Evolutionary conservation across 1,140 invertebrate genomes (phyloP).

Genomic region (Anagrus nilaparvatae): DNA sequence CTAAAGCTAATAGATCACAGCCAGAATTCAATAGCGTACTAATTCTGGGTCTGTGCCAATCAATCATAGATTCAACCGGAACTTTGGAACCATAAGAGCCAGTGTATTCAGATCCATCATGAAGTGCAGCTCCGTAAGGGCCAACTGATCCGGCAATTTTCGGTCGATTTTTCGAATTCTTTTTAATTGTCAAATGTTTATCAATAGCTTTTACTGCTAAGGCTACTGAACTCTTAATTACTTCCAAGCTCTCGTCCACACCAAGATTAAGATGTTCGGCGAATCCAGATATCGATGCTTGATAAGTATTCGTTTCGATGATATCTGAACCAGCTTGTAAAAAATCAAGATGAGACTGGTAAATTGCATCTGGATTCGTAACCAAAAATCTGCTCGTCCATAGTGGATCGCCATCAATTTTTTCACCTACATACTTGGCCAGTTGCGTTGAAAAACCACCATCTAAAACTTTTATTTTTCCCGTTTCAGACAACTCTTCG

Average conservation of each 20-base stretch:
- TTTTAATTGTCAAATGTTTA: slow-evolving; percentile 46
- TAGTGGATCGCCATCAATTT: slow-evolving; percentile 65
- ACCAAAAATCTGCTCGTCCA: slow-evolving; percentile 73
- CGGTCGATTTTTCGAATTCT: slow-evolving; percentile 36
- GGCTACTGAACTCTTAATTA: slow-evolving; percentile 63
- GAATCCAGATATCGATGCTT: slow-evolving; percentile 75
- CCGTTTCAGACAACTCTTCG: slow-evolving; percentile 15
- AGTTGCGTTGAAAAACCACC: slow-evolving; percentile 78
- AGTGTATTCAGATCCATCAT: slow-evolving; percentile 86
- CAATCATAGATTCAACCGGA: slow-evolving; percentile 53
- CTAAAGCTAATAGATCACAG: slow-evolving; percentile 75
- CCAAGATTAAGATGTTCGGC: slow-evolving; percentile 55
- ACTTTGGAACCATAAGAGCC: slow-evolving; percentile 71
- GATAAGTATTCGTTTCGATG: slow-evolving; percentile 81
- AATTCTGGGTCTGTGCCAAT: slow-evolving; percentile 76
- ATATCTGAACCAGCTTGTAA: slow-evolving; percentile 71
- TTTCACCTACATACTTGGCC: slow-evolving; percentile 56
- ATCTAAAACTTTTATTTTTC: slow-evolving; percentile 53
- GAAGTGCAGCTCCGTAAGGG: slow-evolving; percentile 79
- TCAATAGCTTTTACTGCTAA: slow-evolving; percentile 56
- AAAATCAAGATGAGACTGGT: slow-evolving; percentile 72
- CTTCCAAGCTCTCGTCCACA: slow-evolving; percentile 50
- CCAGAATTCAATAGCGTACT: slow-evolving; percentile 63
- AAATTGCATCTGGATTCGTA: slow-evolving; percentile 60
- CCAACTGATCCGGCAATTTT: slow-evolving; percentile 78